Evolutionary conservation across 2,113 vertebrate species (phyloP).

Genomic region (Ivindomyrus marchei): DNA sequence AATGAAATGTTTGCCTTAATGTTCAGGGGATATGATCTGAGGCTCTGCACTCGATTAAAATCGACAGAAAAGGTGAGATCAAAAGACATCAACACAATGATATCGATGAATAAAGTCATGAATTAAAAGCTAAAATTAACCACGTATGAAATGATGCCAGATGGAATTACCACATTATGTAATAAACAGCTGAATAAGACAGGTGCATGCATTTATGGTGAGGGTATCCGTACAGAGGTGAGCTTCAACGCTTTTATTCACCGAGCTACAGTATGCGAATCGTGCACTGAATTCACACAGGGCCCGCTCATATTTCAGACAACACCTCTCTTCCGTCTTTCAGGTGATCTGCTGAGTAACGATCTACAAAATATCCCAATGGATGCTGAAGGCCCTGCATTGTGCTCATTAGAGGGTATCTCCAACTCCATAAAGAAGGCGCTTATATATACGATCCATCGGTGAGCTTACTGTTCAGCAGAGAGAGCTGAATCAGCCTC

Average conservation of each 20-base stretch:
- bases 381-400: not conserved
- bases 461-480: not conserved
- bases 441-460: not conserved
- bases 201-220: not conserved
- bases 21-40: not conserved
- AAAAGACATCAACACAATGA: not conserved
- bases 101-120: not conserved
- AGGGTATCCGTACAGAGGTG: not conserved
- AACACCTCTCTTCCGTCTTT: not conserved
- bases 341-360: not conserved
- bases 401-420: not conserved
- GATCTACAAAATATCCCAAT: not conserved
- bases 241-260: not conserved
- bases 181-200: not conserved
- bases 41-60: not conserved
- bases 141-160: not conserved
- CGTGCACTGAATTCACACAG: not conserved
- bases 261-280: not conserved
- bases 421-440: not conserved
- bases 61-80: not conserved
- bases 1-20: not conserved
- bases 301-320: not conserved
- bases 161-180: not conserved
- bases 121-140: not conserved
- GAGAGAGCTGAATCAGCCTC: not conserved